These are phyloP conservation scores for Grammomys surdaster DNA, from an alignment of 2,113 vertebrate species.

Conservation along the genomic window DNA sequence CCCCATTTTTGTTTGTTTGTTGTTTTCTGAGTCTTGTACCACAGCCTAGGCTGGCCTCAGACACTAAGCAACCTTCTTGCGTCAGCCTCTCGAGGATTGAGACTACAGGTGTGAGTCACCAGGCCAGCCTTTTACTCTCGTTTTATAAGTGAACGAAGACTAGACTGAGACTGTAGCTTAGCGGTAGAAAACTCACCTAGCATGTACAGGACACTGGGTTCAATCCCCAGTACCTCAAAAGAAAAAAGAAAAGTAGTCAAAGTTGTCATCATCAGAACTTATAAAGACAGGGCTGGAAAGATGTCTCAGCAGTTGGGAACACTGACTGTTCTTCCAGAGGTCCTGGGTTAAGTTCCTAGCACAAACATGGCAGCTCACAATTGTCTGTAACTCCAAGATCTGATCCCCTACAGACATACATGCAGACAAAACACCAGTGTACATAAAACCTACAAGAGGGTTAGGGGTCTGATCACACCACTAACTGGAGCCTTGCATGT, in stretches of 20 bases:
- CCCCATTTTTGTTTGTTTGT: background rate
- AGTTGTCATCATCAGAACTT: background rate
- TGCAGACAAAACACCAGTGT: too few species aligned
- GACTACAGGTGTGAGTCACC: background rate
- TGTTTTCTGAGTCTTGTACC: background rate
- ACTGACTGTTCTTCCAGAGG: too few species aligned
- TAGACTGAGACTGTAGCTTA: background rate
- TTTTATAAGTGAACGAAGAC: background rate
- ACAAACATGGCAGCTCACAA: too few species aligned
- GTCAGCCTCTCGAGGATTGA: background rate
- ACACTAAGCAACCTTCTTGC: background rate
- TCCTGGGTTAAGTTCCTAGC: too few species aligned
- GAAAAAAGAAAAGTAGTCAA: background rate
- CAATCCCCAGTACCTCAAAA: too few species aligned
- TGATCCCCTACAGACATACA: too few species aligned
- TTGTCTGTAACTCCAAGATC: too few species aligned
- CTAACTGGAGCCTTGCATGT: background rate
- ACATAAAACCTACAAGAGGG: background rate
- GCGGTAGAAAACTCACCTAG: background rate
- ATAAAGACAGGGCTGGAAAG: too few species aligned
- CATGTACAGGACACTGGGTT: background rate
- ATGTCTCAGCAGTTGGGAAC: too few species aligned
- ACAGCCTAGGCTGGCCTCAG: background rate
- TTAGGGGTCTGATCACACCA: background rate
- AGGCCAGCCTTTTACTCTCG: background rate